Evolutionary conservation across 2,888 invertebrate genomes (phyloP), one percentile per base, ranked within the genome.

Genomic region (Orthosia incerta): DNA sequence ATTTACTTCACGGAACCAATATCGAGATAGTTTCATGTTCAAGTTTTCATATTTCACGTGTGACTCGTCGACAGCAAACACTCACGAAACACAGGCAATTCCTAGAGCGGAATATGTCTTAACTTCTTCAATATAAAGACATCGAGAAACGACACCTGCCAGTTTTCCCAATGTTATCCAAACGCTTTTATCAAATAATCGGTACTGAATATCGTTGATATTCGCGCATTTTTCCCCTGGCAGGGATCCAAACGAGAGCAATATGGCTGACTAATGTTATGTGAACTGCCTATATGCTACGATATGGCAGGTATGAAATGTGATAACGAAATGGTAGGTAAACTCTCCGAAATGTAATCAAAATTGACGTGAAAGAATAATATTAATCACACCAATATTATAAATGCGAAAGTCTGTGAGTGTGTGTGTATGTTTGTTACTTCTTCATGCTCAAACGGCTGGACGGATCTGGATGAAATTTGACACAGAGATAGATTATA

Each of bases 161-260:
- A 71, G 20, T 60, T 60, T 55, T 45, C 60, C 3, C 13, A 12
- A 13, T 65, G 51, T 74, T 78, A 77, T 63, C 23, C n/a, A 26
- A 73, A 55, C 16, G 61, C 20, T 76, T 76, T 65, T 63, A 66
- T 77, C 73, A 63, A 77, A 77, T 59, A 77, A 74, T 78, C 57
- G n/a, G 56, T 66, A 18, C 23, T n/a, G 39, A 70, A 68, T 64
- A 62, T 79, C 68, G 71, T 82, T 83, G 64, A 83, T 71, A 62
- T 87, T 79, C 63, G 50, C 46, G 50, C 66, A 60, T 55, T 75
- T 79, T 79, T 45, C 23, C 20, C 39, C 45, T 71, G 79, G 79
- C 79, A 31, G 20, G 18, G 48, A 20, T 64, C 79, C 79, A 79
- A 79, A 71, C 67, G 76, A 71, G 20, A 20, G 39, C 67, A 63